A percentile compares a stretch with the other conserved stretches of the same genome.
phyloP scores from a whole-genome alignment of 2,888 invertebrate genomes.

The Drosophila conformis region DNA sequence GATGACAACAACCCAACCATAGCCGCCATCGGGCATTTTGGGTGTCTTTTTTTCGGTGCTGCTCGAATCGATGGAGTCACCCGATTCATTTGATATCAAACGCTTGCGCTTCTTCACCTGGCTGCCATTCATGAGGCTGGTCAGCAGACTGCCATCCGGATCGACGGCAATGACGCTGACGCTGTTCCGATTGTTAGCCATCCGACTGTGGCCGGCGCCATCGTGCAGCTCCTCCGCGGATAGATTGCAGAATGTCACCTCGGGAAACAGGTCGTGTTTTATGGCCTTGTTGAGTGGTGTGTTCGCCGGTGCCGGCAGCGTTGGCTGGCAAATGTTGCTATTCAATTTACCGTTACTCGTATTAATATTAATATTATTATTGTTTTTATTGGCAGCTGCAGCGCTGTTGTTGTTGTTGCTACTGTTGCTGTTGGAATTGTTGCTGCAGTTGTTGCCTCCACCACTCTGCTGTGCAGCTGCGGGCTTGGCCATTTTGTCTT shows the following conservation, averaged over 20 bases:
- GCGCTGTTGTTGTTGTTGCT: constrained; percentile 20
- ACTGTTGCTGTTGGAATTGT: constrained; percentile 25
- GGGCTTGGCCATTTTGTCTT: constrained; percentile 65
- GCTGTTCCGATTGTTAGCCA: constrained; percentile 61
- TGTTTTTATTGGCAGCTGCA: constrained; percentile 37
- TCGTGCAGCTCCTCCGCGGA: constrained; percentile 74
- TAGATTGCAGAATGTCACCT: constrained; percentile 84
- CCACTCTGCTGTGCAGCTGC: constrained; percentile 11
- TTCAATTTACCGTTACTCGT: constrained; percentile 52
- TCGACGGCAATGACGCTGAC: constrained; percentile 75
- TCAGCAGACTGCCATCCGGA: constrained; percentile 49
- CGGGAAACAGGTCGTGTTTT: constrained; percentile 83
- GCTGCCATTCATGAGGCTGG: constrained; percentile 49
- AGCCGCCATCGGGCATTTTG: constrained; percentile 85
- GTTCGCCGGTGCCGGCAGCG: constrained; percentile 62
- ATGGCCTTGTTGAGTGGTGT: constrained; percentile 78
- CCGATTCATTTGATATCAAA: constrained; percentile 83
- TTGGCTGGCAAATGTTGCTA: constrained; percentile 64
- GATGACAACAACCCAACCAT: constrained; percentile 89
- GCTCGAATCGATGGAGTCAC: constrained; percentile 83
- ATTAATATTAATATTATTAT: constrained; percentile 20
- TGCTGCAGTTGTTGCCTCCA: constrained; percentile 8
- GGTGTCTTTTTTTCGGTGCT: constrained; percentile 83
- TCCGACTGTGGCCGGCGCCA: constrained; percentile 55
- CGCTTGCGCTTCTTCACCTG: constrained; percentile 80